A percentile compares a stretch with the other conserved stretches of the same genome.
These are phyloP conservation scores for Drosophila bunnanda DNA, from an alignment of 2,888 invertebrate species.

Conservation along the genomic window DNA sequence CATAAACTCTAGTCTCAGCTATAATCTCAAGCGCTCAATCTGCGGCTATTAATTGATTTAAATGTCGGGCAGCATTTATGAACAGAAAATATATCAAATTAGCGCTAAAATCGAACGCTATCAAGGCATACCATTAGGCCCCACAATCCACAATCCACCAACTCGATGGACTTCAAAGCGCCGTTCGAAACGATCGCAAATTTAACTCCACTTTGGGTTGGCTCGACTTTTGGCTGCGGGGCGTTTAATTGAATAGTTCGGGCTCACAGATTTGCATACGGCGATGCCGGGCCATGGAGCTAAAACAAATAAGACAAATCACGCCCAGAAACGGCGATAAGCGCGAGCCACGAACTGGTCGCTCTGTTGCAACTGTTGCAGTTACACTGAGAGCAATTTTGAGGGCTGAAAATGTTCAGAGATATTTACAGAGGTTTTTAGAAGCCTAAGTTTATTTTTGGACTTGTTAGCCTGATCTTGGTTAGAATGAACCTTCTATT, in stretches of 20 bases:
- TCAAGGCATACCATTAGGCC: conserved; percentile 54
- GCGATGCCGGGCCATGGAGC: conserved; percentile 21
- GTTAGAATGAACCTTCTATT: neutral
- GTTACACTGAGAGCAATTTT: conserved; percentile 11
- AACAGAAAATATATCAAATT: conserved; percentile 74
- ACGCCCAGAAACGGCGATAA: conserved; percentile 71
- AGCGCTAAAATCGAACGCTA: conserved; percentile 62
- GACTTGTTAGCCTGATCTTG: neutral
- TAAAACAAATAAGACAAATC: conserved; percentile 63
- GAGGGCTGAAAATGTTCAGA: neutral
- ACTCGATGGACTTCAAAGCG: conserved; percentile 59
- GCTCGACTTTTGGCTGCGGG: conserved; percentile 66
- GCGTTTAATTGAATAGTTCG: conserved; percentile 81
- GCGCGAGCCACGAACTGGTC: conserved; percentile 38
- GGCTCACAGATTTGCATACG: conserved; percentile 60
- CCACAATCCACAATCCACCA: conserved; percentile 2
- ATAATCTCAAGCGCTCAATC: conserved; percentile 37
- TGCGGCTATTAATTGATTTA: conserved; percentile 65
- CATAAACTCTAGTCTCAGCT: conserved; percentile 16
- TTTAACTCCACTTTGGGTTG: conserved; percentile 35
- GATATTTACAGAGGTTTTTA: no score
- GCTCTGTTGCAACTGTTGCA: conserved; percentile 28
- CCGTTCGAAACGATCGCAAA: conserved; percentile 60
- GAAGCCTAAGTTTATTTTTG: neutral
- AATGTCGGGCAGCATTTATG: conserved; percentile 69